These are phyloP conservation scores for Sinocyclocheilus anshuiensis DNA, from an alignment of 2,113 vertebrate genomes.

Conservation along the genomic window DNA sequence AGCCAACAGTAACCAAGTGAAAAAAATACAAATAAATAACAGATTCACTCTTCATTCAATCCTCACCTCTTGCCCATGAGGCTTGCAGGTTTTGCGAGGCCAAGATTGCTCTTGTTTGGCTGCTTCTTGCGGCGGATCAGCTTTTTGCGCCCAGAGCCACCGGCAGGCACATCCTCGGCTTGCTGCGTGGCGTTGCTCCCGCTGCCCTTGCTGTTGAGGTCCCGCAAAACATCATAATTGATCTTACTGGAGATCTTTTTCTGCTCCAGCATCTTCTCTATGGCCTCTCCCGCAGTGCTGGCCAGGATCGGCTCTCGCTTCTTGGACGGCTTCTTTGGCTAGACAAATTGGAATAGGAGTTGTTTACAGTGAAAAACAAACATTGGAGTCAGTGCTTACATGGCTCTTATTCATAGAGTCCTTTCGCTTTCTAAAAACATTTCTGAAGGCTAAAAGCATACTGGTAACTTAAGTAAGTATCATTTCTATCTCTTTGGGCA, in stretches of 20 bases:
- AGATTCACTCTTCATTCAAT: constrained; percentile 7
- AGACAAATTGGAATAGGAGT: neutral
- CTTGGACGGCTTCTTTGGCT: constrained; percentile 89
- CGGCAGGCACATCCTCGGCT: constrained; percentile 59
- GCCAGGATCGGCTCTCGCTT: constrained; percentile 87
- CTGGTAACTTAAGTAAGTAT: neutral
- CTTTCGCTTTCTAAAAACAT: neutral
- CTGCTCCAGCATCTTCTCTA: constrained; percentile 97
- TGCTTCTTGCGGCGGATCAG: constrained; percentile 79
- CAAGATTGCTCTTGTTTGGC: constrained; percentile 58
- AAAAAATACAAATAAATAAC: neutral
- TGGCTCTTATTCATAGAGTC: neutral
- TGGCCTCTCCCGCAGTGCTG: constrained; percentile 91
- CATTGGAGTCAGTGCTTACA: neutral
- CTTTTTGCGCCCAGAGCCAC: constrained; percentile 69
- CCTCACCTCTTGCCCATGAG: constrained; percentile 86
- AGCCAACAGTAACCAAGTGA: neutral
- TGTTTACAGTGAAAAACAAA: constrained; percentile 9
- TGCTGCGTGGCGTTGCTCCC: constrained; percentile 62
- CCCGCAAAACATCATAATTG: constrained; percentile 94
- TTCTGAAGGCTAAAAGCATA: constrained; percentile 2
- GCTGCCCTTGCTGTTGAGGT: constrained; percentile 82
- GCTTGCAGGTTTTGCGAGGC: constrained; percentile 70
- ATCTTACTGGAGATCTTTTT: constrained; percentile 99
- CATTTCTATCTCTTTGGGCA: neutral